Evolutionary conservation across 1,140 invertebrate species (phyloP).

Genomic region (Drosophila santomea): DNA sequence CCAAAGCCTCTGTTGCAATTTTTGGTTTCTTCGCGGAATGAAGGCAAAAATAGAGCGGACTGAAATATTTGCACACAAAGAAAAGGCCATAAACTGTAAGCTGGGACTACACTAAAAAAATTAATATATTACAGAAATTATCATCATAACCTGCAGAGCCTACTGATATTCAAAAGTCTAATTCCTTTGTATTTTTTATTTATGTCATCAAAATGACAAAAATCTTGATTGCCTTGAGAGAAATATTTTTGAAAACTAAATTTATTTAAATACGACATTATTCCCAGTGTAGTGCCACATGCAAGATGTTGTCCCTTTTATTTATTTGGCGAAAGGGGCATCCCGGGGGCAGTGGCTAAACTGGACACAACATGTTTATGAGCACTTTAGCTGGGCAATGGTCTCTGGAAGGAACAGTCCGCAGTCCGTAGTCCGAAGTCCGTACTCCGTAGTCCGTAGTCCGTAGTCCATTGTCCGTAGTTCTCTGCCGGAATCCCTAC

Average conservation of each 20-base stretch:
- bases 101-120: slow-evolving; percentile 5
- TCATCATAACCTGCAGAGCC: too few relatives aligned
- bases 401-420: slow-evolving; percentile 4
- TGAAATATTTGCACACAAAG: slow-evolving; percentile 69
- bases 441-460: too few relatives aligned
- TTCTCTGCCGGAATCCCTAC: slow-evolving; percentile 42
- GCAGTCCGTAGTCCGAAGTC: neutral
- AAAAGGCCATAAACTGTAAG: slow-evolving; percentile 52
- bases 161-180: too few relatives aligned
- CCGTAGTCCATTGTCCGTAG: slow-evolving; percentile 28
- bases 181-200: too few relatives aligned
- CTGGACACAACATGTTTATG: slow-evolving; percentile 75
- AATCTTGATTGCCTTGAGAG: too few relatives aligned
- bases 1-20: slow-evolving; percentile 40
- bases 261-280: too few relatives aligned
- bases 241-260: too few relatives aligned
- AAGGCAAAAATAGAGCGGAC: slow-evolving; percentile 4
- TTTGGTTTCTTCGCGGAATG: slow-evolving; percentile 34
- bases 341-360: slow-evolving; percentile 12
- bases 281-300: slow-evolving; percentile 7
- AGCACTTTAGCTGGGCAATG: slow-evolving; percentile 64
- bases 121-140: too few relatives aligned
- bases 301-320: neutral
- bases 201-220: too few relatives aligned
- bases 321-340: neutral